Percentiles rank a stretch among this genome's conserved stretches.
Evolutionary conservation across 1,140 invertebrate species (phyloP).

Genomic region (Scylla paramamosain): DNA sequence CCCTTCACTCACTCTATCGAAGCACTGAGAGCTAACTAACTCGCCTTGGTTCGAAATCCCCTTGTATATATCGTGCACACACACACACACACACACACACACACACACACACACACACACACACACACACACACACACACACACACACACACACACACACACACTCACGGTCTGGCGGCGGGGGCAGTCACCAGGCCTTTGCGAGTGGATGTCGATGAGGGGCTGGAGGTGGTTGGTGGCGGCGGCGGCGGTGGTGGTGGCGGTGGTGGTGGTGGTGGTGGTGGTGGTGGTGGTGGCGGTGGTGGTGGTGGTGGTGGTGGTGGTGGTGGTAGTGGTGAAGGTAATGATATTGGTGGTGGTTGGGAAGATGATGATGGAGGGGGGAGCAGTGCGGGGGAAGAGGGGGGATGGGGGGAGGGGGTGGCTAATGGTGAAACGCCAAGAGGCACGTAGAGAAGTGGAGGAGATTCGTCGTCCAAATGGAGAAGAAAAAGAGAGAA

Average conservation of each 20-base stretch:
- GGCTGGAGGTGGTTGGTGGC: constrained; percentile 35
- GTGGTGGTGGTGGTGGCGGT: constrained; percentile 47
- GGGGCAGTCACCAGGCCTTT: constrained; percentile 59
- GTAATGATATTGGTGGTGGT: constrained; percentile 61
- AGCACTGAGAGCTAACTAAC: constrained; percentile 74
- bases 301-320: constrained; percentile 51
- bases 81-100: constrained; percentile 68
- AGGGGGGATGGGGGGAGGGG: background rate
- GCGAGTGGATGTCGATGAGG: constrained; percentile 56
- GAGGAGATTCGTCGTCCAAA: constrained; percentile 43
- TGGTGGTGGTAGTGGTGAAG: constrained; percentile 54
- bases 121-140: constrained; percentile 69
- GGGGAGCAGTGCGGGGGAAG: background rate
- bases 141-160: constrained; percentile 54
- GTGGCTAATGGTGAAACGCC: constrained; percentile 22
- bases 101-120: constrained; percentile 52
- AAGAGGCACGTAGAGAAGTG: constrained; percentile 36
- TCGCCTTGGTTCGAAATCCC: constrained; percentile 69
- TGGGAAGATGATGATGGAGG: constrained; percentile 61
- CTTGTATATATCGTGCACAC: constrained; percentile 65
- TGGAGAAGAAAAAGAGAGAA: constrained; percentile 39
- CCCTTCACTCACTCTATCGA: constrained; percentile 72
- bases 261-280: constrained; percentile 55
- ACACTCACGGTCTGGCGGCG: constrained; percentile 46
- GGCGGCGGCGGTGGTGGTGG: constrained; percentile 29